A percentile compares a stretch with the other conserved stretches of the same genome.
Conservation (phyloP, 2,888 invertebrate genomes). For the Lordiphosa andalusiaca region DNA sequence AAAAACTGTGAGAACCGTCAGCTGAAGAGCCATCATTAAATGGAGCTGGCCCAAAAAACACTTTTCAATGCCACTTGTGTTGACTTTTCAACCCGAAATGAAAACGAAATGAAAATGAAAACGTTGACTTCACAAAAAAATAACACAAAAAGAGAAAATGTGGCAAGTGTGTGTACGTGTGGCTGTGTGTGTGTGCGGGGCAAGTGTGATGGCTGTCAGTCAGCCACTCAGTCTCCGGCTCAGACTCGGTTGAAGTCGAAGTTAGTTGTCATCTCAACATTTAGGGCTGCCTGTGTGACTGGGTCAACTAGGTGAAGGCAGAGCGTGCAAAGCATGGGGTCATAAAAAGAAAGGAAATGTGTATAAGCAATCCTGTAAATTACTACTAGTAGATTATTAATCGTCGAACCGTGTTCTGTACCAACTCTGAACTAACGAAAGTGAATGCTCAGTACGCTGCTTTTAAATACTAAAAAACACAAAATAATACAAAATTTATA, state of each 20-base stretch:
- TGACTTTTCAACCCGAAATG: slow-evolving; percentile 52
- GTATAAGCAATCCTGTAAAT: too few species aligned
- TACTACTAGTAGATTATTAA: too few species aligned
- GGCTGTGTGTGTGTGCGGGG: slow-evolving; percentile 25
- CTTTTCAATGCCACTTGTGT: slow-evolving; percentile 48
- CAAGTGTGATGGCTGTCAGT: slow-evolving; percentile 51
- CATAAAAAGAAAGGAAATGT: slow-evolving; percentile 7
- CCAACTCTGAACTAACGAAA: too few species aligned
- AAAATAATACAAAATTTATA: too few species aligned
- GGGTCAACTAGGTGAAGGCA: slow-evolving; percentile 50
- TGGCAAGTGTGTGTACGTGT: slow-evolving; percentile 2
- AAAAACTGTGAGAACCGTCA: slow-evolving; percentile 46
- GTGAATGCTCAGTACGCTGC: too few species aligned
- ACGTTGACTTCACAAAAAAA: slow-evolving; percentile 2
- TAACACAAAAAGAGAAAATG: slow-evolving; percentile 1
- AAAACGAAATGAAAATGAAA: slow-evolving; percentile 60
- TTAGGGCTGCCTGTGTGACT: slow-evolving; percentile 45
- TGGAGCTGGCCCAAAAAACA: slow-evolving; percentile 36
- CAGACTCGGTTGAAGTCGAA: slow-evolving; percentile 17
- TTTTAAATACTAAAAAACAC: too few species aligned
- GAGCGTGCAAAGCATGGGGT: slow-evolving; percentile 15
- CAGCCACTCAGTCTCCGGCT: slow-evolving; percentile 30
- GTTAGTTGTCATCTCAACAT: background rate
- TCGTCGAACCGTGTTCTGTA: too few species aligned
- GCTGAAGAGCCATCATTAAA: slow-evolving; percentile 38